phyloP scores from a whole-genome alignment of 2,888 invertebrate genomes.

The Pilophorus perplexus region DNA sequence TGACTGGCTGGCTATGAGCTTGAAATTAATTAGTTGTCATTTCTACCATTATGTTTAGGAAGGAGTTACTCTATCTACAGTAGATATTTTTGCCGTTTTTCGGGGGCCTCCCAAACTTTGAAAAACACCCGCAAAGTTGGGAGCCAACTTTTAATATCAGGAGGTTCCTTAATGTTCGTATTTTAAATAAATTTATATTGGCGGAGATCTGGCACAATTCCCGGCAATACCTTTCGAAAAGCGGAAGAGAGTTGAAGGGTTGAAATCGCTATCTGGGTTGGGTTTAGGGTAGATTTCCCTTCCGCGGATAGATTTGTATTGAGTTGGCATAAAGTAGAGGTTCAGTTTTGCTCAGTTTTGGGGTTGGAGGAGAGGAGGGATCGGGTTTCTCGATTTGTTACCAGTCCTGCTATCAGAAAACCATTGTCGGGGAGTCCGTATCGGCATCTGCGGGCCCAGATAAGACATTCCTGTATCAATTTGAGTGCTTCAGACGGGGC shows the following conservation, averaged over 20 bases:
- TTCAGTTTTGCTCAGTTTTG: too few relatives aligned
- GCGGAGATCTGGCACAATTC: constrained; percentile 33
- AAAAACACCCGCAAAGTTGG: too few relatives aligned
- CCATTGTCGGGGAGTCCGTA: constrained; percentile 33
- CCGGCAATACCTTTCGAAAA: constrained; percentile 19
- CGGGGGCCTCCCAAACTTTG: too few relatives aligned
- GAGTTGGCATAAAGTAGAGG: constrained; percentile 25
- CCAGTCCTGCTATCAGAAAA: constrained; percentile 34
- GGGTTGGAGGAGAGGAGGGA: too few relatives aligned
- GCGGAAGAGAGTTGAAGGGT: constrained; percentile 12
- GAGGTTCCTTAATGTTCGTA: too few relatives aligned
- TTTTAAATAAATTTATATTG: constrained; percentile 5
- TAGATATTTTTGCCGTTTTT: too few relatives aligned
- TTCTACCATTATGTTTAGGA: too few relatives aligned
- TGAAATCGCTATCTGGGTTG: neutral
- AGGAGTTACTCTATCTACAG: too few relatives aligned
- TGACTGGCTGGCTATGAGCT: too few relatives aligned
- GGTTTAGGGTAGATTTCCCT: neutral
- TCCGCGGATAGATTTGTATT: constrained; percentile 18
- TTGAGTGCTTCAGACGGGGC: too few relatives aligned
- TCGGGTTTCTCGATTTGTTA: constrained; percentile 32
- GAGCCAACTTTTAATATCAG: too few relatives aligned
- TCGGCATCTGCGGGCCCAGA: constrained; percentile 31
- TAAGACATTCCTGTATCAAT: constrained; percentile 33
- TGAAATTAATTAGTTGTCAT: too few relatives aligned